Evolutionary conservation across 1,140 invertebrate genomes (phyloP).

Genomic region (Brachionus plicatilis): DNA sequence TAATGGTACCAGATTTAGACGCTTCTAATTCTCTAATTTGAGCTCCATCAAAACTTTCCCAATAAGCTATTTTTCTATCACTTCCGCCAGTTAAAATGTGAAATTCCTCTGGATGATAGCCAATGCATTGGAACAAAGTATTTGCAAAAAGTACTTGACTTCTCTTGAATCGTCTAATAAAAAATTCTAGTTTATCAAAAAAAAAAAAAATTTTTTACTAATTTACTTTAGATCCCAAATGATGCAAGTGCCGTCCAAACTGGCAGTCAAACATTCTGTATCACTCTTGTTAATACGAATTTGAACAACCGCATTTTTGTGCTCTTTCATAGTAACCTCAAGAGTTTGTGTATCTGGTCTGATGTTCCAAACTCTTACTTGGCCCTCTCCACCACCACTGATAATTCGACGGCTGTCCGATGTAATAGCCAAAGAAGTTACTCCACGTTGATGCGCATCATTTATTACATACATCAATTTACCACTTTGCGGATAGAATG

Average conservation of each 20-base stretch:
- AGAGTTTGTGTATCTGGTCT: slow-evolving; percentile 41
- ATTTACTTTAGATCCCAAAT: slow-evolving; percentile 72
- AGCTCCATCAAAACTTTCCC: slow-evolving; percentile 74
- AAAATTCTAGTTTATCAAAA: not conserved
- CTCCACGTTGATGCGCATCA: slow-evolving; percentile 79
- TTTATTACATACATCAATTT: slow-evolving; percentile 70
- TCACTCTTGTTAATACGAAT: slow-evolving; percentile 71
- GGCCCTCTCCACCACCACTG: slow-evolving; percentile 79
- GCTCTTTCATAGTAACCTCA: slow-evolving; percentile 69
- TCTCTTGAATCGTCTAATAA: slow-evolving; percentile 62
- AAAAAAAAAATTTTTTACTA: not conserved
- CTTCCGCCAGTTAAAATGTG: slow-evolving; percentile 80
- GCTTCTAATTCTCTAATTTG: slow-evolving; percentile 74
- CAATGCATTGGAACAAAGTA: slow-evolving; percentile 75
- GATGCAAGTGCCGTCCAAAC: slow-evolving; percentile 80
- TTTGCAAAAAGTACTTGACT: slow-evolving; percentile 78
- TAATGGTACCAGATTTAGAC: slow-evolving; percentile 70
- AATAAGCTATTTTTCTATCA: slow-evolving; percentile 78
- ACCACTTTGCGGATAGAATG: slow-evolving; percentile 75
- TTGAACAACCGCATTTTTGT: slow-evolving; percentile 75
- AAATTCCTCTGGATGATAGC: slow-evolving; percentile 69
- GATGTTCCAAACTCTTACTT: slow-evolving; percentile 57
- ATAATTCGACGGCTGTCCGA: slow-evolving; percentile 67
- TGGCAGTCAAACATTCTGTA: slow-evolving; percentile 74
- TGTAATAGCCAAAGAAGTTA: slow-evolving; percentile 69